A percentile compares a stretch with the other conserved stretches of the same genome.
Evolutionary conservation across 2,888 invertebrate genomes (phyloP).

Genomic region (Adelphocoris suturalis): DNA sequence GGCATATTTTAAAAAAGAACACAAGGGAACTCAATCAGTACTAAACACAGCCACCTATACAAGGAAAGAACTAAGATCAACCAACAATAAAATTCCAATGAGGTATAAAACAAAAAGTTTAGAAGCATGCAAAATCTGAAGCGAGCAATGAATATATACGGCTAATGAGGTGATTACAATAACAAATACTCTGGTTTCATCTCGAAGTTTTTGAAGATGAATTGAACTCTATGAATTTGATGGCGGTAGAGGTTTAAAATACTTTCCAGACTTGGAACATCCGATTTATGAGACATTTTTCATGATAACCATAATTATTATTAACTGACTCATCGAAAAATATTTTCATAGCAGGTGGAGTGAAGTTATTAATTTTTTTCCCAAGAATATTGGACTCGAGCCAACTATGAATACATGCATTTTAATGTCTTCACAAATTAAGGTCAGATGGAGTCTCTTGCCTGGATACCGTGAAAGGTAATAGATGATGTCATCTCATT

Average conservation of each 20-base stretch:
- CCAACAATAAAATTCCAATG: too few relatives aligned
- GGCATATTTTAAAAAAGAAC: too few relatives aligned
- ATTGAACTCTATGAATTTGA: too few relatives aligned
- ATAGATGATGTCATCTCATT: conserved; percentile 16
- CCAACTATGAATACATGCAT: conserved; percentile 52
- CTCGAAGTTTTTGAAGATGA: too few relatives aligned
- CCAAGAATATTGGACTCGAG: conserved; percentile 32
- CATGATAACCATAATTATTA: conserved; percentile 11
- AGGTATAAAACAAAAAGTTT: too few relatives aligned
- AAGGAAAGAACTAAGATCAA: too few relatives aligned
- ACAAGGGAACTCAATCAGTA: too few relatives aligned
- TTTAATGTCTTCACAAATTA: conserved; percentile 6
- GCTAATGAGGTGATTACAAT: too few relatives aligned
- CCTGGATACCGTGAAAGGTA: conserved; percentile 9
- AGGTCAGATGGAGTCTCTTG: conserved; percentile 35
- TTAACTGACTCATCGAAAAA: neutral
- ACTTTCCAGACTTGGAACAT: neutral
- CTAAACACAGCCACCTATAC: too few relatives aligned
- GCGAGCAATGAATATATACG: too few relatives aligned
- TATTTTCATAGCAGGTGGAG: conserved; percentile 20
- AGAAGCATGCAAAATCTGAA: too few relatives aligned
- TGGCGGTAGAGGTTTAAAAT: neutral
- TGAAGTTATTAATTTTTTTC: conserved; percentile 20
- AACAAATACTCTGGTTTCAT: too few relatives aligned
- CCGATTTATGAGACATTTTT: neutral